Base-by-base conservation (phyloP, 1,140 invertebrate species). In the Heliothis subflexa region DNA sequence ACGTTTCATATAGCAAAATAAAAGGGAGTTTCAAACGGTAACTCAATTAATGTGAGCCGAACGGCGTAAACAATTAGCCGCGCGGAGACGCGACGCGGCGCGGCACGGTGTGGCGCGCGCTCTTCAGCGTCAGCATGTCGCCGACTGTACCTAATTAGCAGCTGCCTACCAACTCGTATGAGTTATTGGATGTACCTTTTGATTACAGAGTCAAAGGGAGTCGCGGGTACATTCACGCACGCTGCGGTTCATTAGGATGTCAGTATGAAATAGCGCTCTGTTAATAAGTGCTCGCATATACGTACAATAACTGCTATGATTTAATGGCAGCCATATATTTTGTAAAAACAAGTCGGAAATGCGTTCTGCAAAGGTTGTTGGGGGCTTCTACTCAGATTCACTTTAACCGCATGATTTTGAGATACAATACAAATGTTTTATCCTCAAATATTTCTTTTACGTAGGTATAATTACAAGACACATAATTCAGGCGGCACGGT, bases 61-160 rank as follows among this genome's bases (percentile, higher is more conserved):
- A 62, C 45, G 72, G 72, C 57, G 72, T 75, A 62, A 75, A 75
- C 72, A 75, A 75, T 75, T 75, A 75, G n/a, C 49, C 40, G 57
- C 40, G 54, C 47, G n/a, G 14, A 0, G 50, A 21, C 47, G 52
- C 18, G 68, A 18, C 55, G 72, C 55, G 45, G 18, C 40, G 45
- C 12, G 45, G 57, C 18, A 40, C 14, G 57, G 40, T 1, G 28
- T 1, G 28, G 33, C 14, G 40, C n/a, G 61, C 0, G 16, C 28
- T 62, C 33, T 40, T 40, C 33, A 40, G 5, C 33, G 7, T 40
- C 40, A 62, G 28, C 72, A 61, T 61, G 57, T 47, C 72, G 72
- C 21, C 57, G 55, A 33, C 28, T 59, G 54, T 50, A 50, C 57
- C 40, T 75, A 75, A 75, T 75, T 75, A 75, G 57, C 72, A 61